phyloP scores from a whole-genome alignment of 2,888 invertebrate species.

The Rhyacophila evoluta region DNA sequence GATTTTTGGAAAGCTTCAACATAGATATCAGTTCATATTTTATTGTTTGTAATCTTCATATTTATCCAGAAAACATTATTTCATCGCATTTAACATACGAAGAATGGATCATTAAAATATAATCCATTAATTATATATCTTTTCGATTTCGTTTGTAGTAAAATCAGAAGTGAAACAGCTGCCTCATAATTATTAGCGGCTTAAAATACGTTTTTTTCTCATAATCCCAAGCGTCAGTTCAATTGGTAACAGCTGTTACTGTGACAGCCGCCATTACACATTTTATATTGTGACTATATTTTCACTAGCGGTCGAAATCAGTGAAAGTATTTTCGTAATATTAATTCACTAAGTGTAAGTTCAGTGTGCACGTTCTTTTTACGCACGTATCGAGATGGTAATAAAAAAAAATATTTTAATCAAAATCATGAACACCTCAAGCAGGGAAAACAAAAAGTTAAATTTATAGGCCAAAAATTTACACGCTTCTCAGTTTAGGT shows the following conservation, averaged over 20 bases:
- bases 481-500: no score
- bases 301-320: not conserved
- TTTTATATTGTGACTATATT: not conserved
- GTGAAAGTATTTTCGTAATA: constrained; percentile 16
- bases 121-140: no score
- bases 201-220: not conserved
- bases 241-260: not conserved
- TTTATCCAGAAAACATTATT: no score
- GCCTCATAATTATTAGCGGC: not conserved
- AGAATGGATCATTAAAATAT: no score
- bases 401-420: no score
- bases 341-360: not conserved
- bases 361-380: not conserved
- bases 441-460: not conserved
- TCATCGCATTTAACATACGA: no score
- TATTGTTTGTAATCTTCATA: no score
- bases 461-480: not conserved
- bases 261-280: not conserved
- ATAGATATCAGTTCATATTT: no score
- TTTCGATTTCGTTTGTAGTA: no score
- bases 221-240: no score
- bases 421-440: not conserved
- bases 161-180: not conserved
- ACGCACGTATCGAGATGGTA: not conserved
- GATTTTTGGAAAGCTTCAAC: no score